Base-by-base conservation (phyloP, 2,113 vertebrate species). In the Garra rufa region DNA sequence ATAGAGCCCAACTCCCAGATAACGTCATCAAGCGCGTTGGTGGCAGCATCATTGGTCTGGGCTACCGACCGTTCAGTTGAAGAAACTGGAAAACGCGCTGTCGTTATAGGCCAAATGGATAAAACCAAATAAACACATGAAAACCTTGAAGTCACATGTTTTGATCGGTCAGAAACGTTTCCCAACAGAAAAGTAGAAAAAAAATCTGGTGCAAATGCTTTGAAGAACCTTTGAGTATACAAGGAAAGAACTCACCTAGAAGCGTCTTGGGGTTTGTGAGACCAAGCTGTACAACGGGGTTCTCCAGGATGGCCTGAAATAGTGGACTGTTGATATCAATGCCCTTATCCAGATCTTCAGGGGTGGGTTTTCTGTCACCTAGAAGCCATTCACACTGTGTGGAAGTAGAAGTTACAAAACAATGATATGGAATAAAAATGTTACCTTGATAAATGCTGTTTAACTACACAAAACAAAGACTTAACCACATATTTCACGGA, bases 251-350 rank as follows among this genome's bases (percentile, higher is more conserved):
- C 43, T 75, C 94, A 99, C 98, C 98, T 85, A 99, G 92, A 59
- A 99, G 93, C 55, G 96, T 99, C 92, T 99, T 99, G 11, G 98
- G 98, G 89, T 99, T 99, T 67, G 96, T 99, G 26, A 99, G 93
- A 67, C 97, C 97, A 89, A 99, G 91, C 88, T 99, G 98, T 91
- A 99, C 97, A 71, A 99, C 97, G 1, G 98, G 98, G 92, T 98
- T 99, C 91, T 99, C 98, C 92, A 99, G 93, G 88, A 99, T 99
- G 92, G 98, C 98, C 92, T 99, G 98, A 85, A 99, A 99, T 76
- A 99, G 94, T 21, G 98, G 97, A 88, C 97, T 99, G 59, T 95
- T 92, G 67, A 95, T 96, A 90, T 99, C 97, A 10, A 99, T 98
- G 83, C 98, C 98, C 90, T 97, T 97, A 88, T 99, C 97, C 89